These are phyloP conservation scores for Puntigrus tetrazona DNA, from an alignment of 2,113 vertebrate species.

Conservation along the genomic window DNA sequence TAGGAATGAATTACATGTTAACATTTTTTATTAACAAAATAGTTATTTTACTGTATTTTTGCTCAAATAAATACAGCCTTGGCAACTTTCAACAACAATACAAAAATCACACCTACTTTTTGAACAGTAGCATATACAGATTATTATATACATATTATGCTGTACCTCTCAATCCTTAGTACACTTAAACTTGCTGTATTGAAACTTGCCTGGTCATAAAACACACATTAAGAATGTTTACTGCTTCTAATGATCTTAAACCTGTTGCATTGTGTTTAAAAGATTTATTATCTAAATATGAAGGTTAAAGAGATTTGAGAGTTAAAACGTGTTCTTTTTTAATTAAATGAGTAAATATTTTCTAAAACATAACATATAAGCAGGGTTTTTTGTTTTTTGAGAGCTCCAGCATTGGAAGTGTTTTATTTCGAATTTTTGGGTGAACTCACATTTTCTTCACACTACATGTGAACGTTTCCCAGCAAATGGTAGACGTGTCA, in stretches of 20 bases:
- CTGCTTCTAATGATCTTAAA: neutral
- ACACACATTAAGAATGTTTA: neutral
- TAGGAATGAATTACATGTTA: too few species aligned
- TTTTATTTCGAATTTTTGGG: neutral
- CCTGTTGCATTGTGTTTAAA: neutral
- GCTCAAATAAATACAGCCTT: neutral
- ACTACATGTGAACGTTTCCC: conserved; percentile 12
- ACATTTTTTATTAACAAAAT: too few species aligned
- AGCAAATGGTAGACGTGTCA: conserved; percentile 54
- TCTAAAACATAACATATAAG: neutral
- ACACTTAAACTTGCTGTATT: too few species aligned
- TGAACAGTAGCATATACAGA: too few species aligned
- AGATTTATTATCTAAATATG: neutral
- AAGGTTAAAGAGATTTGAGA: neutral
- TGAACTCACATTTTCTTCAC: neutral
- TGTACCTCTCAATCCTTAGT: too few species aligned
- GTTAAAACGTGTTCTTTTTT: neutral
- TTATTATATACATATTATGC: too few species aligned
- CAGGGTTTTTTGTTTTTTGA: neutral
- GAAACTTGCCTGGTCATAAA: neutral
- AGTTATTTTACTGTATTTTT: neutral
- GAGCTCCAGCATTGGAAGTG: too few species aligned
- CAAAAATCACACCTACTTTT: too few species aligned
- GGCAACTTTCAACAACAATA: too few species aligned
- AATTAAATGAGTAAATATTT: too few species aligned